Conservation (phyloP, 2,113 vertebrate genomes). For the Gasterosteus nipponicus region DNA sequence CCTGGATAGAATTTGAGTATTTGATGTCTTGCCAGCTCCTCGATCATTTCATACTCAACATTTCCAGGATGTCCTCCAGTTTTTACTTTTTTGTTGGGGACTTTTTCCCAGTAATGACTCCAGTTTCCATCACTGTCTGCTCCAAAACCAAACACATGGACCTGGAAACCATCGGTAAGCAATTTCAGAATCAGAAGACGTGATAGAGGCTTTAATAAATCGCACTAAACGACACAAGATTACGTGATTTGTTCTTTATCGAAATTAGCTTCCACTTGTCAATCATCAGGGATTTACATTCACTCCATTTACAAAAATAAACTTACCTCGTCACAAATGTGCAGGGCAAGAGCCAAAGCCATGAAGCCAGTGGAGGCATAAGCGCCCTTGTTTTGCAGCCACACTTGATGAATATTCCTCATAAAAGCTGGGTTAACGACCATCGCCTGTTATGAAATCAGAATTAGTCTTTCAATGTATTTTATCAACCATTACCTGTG, state of each 20-base stretch:
- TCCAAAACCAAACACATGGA: constrained; percentile 66
- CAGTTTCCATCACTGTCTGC: constrained; percentile 59
- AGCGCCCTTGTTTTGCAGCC: not conserved
- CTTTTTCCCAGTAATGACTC: constrained; percentile 44
- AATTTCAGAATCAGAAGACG: too few relatives aligned
- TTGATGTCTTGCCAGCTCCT: too few relatives aligned
- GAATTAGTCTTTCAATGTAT: not conserved
- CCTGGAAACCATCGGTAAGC: constrained; percentile 20
- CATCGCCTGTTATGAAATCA: constrained; percentile 47
- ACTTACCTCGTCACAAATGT: constrained; percentile 60
- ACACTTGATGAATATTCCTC: constrained; percentile 38
- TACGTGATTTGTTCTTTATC: too few relatives aligned
- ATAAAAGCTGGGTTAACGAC: constrained; percentile 25
- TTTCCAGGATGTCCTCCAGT: too few relatives aligned
- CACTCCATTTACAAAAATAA: not conserved
- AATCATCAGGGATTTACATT: not conserved
- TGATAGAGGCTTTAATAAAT: not conserved
- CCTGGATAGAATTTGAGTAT: too few relatives aligned
- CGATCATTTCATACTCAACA: too few relatives aligned
- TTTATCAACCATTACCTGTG: not conserved
- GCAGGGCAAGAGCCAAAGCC: constrained; percentile 46
- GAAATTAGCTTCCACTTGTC: not conserved
- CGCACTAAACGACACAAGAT: not conserved
- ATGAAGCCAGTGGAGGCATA: constrained; percentile 66
- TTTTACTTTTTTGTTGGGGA: too few relatives aligned